phyloP scores from a whole-genome alignment of 92 coral and sea anemone species.

The Parazoanthus darwini region DNA sequence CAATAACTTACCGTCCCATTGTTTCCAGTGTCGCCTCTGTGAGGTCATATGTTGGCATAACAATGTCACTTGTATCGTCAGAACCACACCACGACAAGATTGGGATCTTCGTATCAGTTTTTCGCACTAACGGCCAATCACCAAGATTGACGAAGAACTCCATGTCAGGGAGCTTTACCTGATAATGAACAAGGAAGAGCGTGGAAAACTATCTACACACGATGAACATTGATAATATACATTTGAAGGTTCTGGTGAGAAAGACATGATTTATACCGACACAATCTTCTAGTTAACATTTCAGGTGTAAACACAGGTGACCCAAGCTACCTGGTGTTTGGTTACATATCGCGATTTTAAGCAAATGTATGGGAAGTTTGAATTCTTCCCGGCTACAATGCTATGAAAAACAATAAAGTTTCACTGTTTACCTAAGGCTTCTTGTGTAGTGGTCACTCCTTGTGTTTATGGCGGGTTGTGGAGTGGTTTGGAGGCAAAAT shows the following conservation, averaged over 20 bases:
- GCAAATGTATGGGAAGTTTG: too few species aligned
- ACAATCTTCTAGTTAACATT: not conserved
- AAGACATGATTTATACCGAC: not conserved
- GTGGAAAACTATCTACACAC: too few species aligned
- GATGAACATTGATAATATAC: not conserved
- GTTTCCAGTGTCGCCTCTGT: constrained; percentile 94
- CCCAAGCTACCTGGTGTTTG: too few species aligned
- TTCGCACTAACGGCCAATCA: constrained; percentile 93
- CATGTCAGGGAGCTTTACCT: constrained; percentile 93
- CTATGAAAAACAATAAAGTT: too few species aligned
- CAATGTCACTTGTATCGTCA: constrained; percentile 90
- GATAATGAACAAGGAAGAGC: constrained; percentile 1
- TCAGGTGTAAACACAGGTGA: too few species aligned
- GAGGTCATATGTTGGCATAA: constrained; percentile 98
- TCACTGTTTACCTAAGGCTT: too few species aligned
- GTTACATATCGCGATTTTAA: too few species aligned
- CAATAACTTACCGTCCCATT: constrained; percentile 80
- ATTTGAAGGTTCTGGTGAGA: not conserved
- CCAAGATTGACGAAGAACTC: constrained; percentile 99
- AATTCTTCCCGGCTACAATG: too few species aligned
- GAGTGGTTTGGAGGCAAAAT: too few species aligned
- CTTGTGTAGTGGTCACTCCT: too few species aligned
- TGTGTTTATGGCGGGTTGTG: too few species aligned
- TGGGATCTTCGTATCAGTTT: constrained; percentile 69
- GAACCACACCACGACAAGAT: constrained; percentile 99